phyloP scores from a whole-genome alignment of 1,140 invertebrate genomes.

The Idris sp. region DNA sequence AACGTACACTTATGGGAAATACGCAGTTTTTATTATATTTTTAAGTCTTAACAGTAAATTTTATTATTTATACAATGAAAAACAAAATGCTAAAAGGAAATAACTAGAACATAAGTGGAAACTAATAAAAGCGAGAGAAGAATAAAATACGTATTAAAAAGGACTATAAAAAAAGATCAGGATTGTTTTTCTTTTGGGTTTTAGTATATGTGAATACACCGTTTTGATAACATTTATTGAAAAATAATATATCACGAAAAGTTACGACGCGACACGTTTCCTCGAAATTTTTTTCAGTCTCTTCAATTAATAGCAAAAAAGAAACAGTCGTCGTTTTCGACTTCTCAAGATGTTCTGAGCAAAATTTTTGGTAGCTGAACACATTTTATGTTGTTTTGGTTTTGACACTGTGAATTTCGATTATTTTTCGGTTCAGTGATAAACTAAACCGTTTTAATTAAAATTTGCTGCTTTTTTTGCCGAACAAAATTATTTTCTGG shows the following conservation, averaged over 20 bases:
- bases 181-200: constrained; percentile 4
- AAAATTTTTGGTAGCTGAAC: constrained; percentile 22
- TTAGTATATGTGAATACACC: too few relatives aligned
- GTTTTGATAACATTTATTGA: too few relatives aligned
- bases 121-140: constrained; percentile 2
- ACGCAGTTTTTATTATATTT: constrained; percentile 13
- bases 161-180: not conserved
- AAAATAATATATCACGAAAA: constrained; percentile 22
- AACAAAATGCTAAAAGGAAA: constrained; percentile 15
- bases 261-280: constrained; percentile 15
- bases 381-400: constrained; percentile 14
- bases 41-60: constrained; percentile 8
- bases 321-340: constrained; percentile 9
- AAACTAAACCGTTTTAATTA: constrained; percentile 15
- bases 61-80: constrained; percentile 37
- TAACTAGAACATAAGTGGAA: not conserved
- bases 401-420: constrained; percentile 3
- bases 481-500: constrained; percentile 33
- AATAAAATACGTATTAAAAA: constrained; percentile 3
- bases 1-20: constrained; percentile 25
- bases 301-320: constrained; percentile 17
- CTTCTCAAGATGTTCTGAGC: constrained; percentile 14
- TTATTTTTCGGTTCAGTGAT: constrained; percentile 12
- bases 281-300: constrained; percentile 19
- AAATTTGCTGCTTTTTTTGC: constrained; percentile 8